Evolutionary conservation across 2,113 vertebrate genomes (phyloP), one percentile per base, ranked within the genome.

Genomic region (Spizaetus ornatus): DNA sequence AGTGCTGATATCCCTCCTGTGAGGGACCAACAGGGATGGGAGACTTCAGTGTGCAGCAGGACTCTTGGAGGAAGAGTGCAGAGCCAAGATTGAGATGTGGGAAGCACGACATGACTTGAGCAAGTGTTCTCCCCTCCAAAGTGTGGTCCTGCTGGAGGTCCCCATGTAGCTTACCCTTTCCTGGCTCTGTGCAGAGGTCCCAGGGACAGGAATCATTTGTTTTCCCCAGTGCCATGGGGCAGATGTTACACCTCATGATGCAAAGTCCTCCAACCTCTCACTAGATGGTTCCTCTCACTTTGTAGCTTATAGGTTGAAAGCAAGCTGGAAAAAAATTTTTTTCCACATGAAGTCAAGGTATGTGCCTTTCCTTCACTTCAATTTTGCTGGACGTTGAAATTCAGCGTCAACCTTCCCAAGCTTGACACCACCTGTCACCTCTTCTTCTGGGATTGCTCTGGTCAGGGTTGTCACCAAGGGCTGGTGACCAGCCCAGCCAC

Each of bases 281-380:
- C 45, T 73, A n/a, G 47, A 11, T 21, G 6, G 11, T 79, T 90
- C 62, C 34, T 92, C 58, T 80, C 0, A 0, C 31, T 88, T 88
- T 74, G 22, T 31, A 62, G 34, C 20, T 77, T 62, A 36, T 0
- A 0, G 5, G 16, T 76, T 66, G 58, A 93, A 89, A 87, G 32
- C 11, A 91, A 85, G 13, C 34, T 82, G n/a, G 16, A n/a, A 74
- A 69, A 69, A 78, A 62, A 0, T 0, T 3, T 40, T 59, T 88
- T 59, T 21, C 19, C 40, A 6, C 12, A 7, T 0, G 0, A 73
- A 78, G 78, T 62, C 40, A n/a, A 61, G 27, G 15, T 53, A 14
- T 53, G 3, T 80, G 48, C 63, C 11, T 72, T 88, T 77, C 29
- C 22, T 81, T 83, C 58, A 31, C 27, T 53, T 96, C 40, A 61